Evolutionary conservation across 2,888 invertebrate genomes (phyloP).

Genomic region (Tenthredo amoena): DNA sequence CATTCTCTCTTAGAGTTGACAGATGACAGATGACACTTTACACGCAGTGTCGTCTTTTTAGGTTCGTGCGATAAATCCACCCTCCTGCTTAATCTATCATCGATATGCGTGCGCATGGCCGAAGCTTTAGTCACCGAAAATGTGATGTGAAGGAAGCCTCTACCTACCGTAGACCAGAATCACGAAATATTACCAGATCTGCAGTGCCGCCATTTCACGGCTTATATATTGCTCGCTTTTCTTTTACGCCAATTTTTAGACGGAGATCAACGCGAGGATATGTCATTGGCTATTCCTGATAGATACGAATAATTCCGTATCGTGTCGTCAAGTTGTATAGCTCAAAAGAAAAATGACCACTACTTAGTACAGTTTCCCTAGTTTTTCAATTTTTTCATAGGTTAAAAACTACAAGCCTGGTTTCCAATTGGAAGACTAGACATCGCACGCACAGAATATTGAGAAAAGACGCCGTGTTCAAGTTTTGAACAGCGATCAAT

Average conservation of each 20-base stretch:
- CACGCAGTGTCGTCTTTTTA: slow-evolving; percentile 33
- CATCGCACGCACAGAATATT: background rate
- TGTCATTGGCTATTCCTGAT: too few relatives aligned
- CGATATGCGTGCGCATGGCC: slow-evolving; percentile 6
- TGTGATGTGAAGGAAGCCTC: background rate
- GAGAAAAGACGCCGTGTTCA: too few relatives aligned
- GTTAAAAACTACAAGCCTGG: background rate
- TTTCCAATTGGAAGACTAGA: background rate
- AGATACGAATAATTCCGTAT: too few relatives aligned
- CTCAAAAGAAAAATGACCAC: background rate
- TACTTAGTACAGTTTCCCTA: background rate
- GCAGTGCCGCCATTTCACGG: background rate
- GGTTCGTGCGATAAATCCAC: slow-evolving; percentile 40
- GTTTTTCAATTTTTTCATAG: background rate
- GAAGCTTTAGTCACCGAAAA: background rate
- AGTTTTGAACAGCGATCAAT: background rate
- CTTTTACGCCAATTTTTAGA: background rate
- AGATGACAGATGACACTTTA: slow-evolving; percentile 48
- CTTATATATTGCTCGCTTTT: background rate
- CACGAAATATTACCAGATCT: background rate
- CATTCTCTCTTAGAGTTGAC: slow-evolving; percentile 41
- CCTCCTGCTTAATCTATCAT: slow-evolving; percentile 22
- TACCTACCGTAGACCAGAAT: background rate
- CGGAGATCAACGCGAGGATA: background rate
- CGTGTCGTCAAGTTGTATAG: too few relatives aligned